phyloP scores from a whole-genome alignment of 2,888 invertebrate genomes.

The Tachina lurida region DNA sequence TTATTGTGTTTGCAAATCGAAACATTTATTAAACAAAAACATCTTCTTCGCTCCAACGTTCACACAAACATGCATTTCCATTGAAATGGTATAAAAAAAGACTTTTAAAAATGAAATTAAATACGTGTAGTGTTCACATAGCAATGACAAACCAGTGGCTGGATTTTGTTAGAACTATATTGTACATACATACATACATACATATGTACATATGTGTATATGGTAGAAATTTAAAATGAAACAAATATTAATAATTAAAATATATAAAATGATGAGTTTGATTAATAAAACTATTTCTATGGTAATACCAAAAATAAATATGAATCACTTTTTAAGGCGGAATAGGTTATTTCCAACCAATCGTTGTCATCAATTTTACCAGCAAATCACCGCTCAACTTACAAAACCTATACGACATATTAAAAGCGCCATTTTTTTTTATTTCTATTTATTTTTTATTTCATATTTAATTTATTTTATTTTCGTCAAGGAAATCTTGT shows the following conservation, averaged over 20 bases:
- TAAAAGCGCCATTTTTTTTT: constrained; percentile 28
- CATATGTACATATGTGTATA: too few species aligned
- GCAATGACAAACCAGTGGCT: not conserved
- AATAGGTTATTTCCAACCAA: too few species aligned
- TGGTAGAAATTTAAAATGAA: too few species aligned
- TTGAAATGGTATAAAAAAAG: constrained; percentile 19
- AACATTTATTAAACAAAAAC: constrained; percentile 62
- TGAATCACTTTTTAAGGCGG: too few species aligned
- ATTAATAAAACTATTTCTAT: too few species aligned
- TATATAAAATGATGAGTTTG: too few species aligned
- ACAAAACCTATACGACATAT: constrained; percentile 10
- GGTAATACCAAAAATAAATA: too few species aligned
- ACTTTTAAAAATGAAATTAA: constrained; percentile 13
- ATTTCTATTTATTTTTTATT: constrained; percentile 8
- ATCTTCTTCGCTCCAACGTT: constrained; percentile 25
- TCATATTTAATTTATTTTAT: not conserved
- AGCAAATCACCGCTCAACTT: too few species aligned
- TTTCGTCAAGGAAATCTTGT: constrained; percentile 45
- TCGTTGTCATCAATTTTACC: too few species aligned
- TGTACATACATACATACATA: too few species aligned
- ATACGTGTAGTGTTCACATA: not conserved
- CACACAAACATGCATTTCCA: constrained; percentile 12
- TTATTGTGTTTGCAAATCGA: constrained; percentile 66
- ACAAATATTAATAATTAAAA: too few species aligned
- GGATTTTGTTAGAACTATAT: too few species aligned